Evolutionary conservation across 2,797 vertebrate genomes (phyloP).

Genomic region (Ispidina picta): DNA sequence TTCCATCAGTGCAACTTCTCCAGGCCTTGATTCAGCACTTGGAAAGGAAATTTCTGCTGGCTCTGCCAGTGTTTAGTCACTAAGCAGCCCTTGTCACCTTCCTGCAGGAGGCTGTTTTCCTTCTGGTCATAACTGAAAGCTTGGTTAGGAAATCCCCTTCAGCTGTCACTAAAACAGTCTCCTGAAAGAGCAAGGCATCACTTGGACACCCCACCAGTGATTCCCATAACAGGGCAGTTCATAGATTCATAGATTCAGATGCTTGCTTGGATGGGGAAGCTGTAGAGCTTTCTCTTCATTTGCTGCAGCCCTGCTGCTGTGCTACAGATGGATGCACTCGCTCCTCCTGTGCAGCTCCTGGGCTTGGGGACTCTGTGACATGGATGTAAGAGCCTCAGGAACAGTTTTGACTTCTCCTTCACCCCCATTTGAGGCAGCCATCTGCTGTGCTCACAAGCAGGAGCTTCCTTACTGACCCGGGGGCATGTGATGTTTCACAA

Average conservation of each 20-base stretch:
- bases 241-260: no score
- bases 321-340: not conserved
- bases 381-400: not conserved
- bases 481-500: no score
- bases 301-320: not conserved
- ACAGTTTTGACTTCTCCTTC: not conserved
- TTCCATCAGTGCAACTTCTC: not conserved
- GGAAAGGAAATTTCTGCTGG: slow-evolving; percentile 8
- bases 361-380: not conserved
- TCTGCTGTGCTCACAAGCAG: not conserved
- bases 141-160: not conserved
- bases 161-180: not conserved
- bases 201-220: not conserved
- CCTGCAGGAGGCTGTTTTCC: slow-evolving; percentile 7
- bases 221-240: not conserved
- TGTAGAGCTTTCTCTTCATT: not conserved
- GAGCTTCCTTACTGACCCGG: no score
- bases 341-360: not conserved
- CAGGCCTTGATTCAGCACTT: slow-evolving; percentile 9
- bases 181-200: not conserved
- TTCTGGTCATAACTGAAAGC: not conserved
- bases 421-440: not conserved
- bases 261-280: not conserved
- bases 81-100: not conserved
- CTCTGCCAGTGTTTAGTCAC: not conserved